Evolutionary conservation across 2,797 vertebrate genomes (phyloP).

Genomic region (Coranthus polyacanthus): DNA sequence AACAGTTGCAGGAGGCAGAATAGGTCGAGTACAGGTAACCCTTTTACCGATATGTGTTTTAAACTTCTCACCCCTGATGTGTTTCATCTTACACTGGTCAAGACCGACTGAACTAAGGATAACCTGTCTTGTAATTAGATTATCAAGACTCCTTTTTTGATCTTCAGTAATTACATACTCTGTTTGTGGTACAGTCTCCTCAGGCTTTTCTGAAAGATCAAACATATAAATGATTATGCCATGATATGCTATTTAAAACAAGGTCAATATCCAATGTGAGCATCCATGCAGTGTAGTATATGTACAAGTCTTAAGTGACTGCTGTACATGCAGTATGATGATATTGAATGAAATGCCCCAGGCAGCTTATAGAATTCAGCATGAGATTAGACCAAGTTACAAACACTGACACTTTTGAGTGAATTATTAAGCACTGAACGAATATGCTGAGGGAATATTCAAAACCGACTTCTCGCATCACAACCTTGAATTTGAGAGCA

Average conservation of each 20-base stretch:
- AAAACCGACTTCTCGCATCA: conserved; percentile 43
- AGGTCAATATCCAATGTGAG: conserved; percentile 33
- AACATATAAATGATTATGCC: conserved; percentile 57
- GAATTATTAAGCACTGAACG: conserved; percentile 61
- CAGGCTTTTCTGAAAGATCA: conserved; percentile 46
- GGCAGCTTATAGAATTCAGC: conserved; percentile 56
- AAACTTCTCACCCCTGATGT: conserved; percentile 29
- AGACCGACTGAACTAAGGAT: conserved; percentile 15
- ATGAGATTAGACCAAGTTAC: conserved; percentile 64
- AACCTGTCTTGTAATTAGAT: conserved; percentile 17
- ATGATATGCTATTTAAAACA: conserved; percentile 48
- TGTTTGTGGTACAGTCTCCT: conserved; percentile 12
- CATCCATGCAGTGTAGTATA: conserved; percentile 32
- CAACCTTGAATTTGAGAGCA: conserved; percentile 43
- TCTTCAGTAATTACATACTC: conserved; percentile 16
- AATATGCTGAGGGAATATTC: conserved; percentile 46
- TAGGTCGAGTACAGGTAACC: background rate
- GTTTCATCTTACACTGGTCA: conserved; percentile 31
- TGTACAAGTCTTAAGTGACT: conserved; percentile 44
- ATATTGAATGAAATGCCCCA: conserved; percentile 54
- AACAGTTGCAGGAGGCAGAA: background rate
- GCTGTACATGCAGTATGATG: conserved; percentile 37
- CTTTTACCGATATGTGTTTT: background rate
- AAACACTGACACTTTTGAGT: conserved; percentile 55
- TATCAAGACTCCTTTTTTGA: conserved; percentile 41